phyloP scores from a whole-genome alignment of 2,888 invertebrate species.

The Heliconius ismenius region DNA sequence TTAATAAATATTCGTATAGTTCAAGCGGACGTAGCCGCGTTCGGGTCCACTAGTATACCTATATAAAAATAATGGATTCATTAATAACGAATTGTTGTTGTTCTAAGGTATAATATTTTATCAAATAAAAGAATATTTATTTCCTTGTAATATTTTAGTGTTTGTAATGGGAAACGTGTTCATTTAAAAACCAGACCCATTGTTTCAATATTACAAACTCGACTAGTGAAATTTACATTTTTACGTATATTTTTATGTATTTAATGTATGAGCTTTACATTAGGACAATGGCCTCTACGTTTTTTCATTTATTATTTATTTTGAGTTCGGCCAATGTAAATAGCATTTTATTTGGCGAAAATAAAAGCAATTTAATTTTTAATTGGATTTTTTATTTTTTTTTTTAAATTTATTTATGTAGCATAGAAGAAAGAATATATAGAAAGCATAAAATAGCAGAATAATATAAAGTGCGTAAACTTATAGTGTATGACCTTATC shows the following conservation, averaged over 20 bases:
- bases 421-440: too few relatives aligned
- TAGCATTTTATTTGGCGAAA: not conserved
- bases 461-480: too few relatives aligned
- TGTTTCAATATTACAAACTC: slow-evolving; percentile 4
- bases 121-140: not conserved
- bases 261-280: not conserved
- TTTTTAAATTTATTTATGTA: too few relatives aligned
- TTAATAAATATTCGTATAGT: too few relatives aligned
- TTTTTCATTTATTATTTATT: not conserved
- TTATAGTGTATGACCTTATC: too few relatives aligned
- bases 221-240: not conserved
- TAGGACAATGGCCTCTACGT: not conserved
- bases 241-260: not conserved
- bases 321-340: not conserved
- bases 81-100: too few relatives aligned
- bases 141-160: not conserved
- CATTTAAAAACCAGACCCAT: not conserved
- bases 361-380: not conserved
- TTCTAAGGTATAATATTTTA: not conserved
- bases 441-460: too few relatives aligned
- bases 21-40: too few relatives aligned
- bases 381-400: not conserved
- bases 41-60: too few relatives aligned
- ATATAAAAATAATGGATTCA: too few relatives aligned
- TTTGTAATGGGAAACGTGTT: not conserved